Percentiles rank a stretch among this genome's conserved stretches.
Evolutionary conservation across 2,797 vertebrate genomes (phyloP).

Genomic region (Eptatretus atami): DNA sequence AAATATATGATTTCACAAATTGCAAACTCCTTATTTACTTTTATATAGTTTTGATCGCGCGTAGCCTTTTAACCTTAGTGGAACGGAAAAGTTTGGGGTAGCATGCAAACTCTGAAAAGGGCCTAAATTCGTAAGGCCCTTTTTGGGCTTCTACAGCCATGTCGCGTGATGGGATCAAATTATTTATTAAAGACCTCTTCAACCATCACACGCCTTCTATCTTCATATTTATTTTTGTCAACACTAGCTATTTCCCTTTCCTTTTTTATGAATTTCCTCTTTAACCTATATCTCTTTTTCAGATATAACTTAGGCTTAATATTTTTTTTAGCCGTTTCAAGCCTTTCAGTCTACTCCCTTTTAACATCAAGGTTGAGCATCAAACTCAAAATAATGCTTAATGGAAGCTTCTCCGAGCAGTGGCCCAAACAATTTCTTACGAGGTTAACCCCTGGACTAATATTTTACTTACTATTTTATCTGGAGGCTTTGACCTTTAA

Average conservation of each 20-base stretch:
- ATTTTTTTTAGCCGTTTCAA: neutral
- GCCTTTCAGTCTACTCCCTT: neutral
- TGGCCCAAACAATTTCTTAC: constrained; percentile 14
- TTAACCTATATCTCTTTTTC: neutral
- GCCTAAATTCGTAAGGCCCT: neutral
- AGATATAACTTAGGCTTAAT: neutral
- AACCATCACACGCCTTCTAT: neutral
- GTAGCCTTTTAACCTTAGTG: neutral
- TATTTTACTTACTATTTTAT: fast-evolving
- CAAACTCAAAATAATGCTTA: constrained; percentile 8
- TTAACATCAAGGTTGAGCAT: neutral
- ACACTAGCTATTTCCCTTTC: neutral
- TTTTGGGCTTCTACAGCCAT: neutral
- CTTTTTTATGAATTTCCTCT: neutral
- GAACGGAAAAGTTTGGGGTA: neutral
- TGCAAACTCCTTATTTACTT: neutral
- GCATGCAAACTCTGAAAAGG: neutral
- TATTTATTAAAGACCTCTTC: neutral
- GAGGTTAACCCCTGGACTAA: constrained; percentile 12
- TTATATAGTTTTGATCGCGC: neutral
- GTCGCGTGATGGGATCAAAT: neutral
- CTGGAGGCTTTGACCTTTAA: constrained; percentile 10
- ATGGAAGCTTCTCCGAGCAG: constrained; percentile 11
- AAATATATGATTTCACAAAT: neutral
- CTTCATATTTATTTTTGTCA: neutral